phyloP scores from a whole-genome alignment of 1,140 invertebrate species.

The Plodia interpunctella region DNA sequence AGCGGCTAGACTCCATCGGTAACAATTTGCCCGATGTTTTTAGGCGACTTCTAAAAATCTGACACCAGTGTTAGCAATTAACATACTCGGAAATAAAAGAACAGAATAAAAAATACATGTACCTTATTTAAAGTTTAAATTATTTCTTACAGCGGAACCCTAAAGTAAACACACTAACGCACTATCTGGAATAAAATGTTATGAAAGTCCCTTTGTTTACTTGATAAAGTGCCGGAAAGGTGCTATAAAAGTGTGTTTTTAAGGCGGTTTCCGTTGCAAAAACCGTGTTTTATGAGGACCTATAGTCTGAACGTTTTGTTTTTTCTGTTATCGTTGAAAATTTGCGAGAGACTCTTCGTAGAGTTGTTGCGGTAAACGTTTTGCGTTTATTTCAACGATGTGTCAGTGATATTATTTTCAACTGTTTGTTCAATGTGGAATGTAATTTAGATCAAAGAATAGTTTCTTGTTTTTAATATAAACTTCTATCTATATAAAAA shows the following conservation, averaged over 20 bases:
- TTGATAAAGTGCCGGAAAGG: conserved; percentile 11
- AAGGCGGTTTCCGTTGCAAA: not conserved
- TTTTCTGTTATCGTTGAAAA: not conserved
- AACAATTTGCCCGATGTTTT: too few species aligned
- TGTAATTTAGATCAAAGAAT: not conserved
- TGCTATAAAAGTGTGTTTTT: conserved; percentile 6
- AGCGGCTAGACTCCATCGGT: too few species aligned
- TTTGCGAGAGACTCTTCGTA: not conserved
- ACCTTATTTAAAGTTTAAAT: too few species aligned
- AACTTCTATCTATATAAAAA: too few species aligned
- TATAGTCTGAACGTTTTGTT: not conserved
- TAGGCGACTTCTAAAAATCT: too few species aligned
- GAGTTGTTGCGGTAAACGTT: not conserved
- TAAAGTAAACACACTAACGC: not conserved
- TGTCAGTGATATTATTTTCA: not conserved
- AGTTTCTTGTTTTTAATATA: too few species aligned
- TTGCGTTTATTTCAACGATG: not conserved
- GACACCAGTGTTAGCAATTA: too few species aligned
- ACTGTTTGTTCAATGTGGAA: not conserved
- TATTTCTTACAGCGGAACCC: not conserved
- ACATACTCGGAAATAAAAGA: too few species aligned
- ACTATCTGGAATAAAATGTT: conserved; percentile 8
- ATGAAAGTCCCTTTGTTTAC: conserved; percentile 12
- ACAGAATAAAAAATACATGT: too few species aligned
- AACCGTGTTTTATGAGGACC: not conserved